Percentiles rank a stretch among this genome's conserved stretches.
Conservation (phyloP, 2,113 vertebrate genomes). For the Rhagologus leucostigma region DNA sequence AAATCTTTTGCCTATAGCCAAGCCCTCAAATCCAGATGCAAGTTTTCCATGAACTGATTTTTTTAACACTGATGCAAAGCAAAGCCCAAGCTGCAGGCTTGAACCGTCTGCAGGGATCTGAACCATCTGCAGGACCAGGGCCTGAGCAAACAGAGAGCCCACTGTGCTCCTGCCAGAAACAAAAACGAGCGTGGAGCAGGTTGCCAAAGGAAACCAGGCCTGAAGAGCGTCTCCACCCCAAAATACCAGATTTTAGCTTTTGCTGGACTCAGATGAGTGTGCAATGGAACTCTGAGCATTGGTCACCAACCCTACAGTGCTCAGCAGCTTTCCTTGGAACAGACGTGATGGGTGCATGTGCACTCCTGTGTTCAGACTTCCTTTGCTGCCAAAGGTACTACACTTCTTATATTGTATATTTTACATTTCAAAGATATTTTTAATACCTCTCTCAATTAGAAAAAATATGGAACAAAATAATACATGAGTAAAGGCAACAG, state of each 20-base stretch:
- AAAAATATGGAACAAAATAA: neutral
- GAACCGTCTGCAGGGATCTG: fast-evolving
- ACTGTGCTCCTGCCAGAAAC: neutral
- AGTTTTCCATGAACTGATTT: neutral
- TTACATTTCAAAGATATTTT: neutral
- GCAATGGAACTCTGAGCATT: neutral
- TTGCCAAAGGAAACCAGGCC: neutral
- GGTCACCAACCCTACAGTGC: fast-evolving
- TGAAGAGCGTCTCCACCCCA: neutral
- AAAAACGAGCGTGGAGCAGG: neutral
- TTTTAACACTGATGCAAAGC: neutral
- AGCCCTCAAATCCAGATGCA: neutral
- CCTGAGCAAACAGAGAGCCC: neutral
- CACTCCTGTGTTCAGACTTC: fast-evolving
- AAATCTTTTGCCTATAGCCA: neutral
- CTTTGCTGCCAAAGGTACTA: neutral
- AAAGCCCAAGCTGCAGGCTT: neutral
- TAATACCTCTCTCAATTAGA: neutral
- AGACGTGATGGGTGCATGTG: neutral
- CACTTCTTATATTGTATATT: neutral
- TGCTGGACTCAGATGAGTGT: neutral
- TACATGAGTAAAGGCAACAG: fast-evolving
- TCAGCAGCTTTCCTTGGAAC: neutral
- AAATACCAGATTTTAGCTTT: neutral
- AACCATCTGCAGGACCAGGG: fast-evolving